These are phyloP conservation scores for Odiellus spinosus DNA, from an alignment of 2,888 invertebrate species.

Conservation along the genomic window DNA sequence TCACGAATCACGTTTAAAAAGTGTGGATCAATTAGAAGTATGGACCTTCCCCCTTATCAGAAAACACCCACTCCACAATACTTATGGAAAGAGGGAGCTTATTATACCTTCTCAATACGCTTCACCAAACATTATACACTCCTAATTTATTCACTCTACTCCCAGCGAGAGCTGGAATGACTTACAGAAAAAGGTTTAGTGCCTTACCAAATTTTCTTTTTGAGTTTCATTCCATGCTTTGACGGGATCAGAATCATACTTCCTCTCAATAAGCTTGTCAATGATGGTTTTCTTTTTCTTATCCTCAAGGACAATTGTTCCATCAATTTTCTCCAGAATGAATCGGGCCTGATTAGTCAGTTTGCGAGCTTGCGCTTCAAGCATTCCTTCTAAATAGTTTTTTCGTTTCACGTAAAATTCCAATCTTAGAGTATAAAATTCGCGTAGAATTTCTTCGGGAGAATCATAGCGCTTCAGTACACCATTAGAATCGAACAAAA, in stretches of 20 bases:
- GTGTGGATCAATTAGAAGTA: too few relatives aligned
- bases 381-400: conserved; percentile 69
- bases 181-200: too few relatives aligned
- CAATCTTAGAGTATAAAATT: conserved; percentile 65
- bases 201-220: background rate
- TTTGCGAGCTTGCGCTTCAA: conserved; percentile 74
- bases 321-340: conserved; percentile 90
- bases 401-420: conserved; percentile 71
- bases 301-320: conserved; percentile 39
- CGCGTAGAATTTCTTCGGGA: conserved; percentile 59
- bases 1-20: too few relatives aligned
- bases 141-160: too few relatives aligned
- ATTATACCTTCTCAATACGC: too few relatives aligned
- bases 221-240: conserved; percentile 48
- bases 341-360: conserved; percentile 72
- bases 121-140: too few relatives aligned
- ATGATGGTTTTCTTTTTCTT: conserved; percentile 58
- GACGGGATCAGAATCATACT: conserved; percentile 47
- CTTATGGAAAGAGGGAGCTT: too few relatives aligned
- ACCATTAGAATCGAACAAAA: conserved; percentile 46
- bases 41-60: too few relatives aligned
- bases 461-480: conserved; percentile 53
- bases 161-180: too few relatives aligned
- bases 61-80: too few relatives aligned
- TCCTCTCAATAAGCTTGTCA: conserved; percentile 58